Base-by-base conservation (phyloP, 2,888 invertebrate genomes). In the Limnephilus auricula region DNA sequence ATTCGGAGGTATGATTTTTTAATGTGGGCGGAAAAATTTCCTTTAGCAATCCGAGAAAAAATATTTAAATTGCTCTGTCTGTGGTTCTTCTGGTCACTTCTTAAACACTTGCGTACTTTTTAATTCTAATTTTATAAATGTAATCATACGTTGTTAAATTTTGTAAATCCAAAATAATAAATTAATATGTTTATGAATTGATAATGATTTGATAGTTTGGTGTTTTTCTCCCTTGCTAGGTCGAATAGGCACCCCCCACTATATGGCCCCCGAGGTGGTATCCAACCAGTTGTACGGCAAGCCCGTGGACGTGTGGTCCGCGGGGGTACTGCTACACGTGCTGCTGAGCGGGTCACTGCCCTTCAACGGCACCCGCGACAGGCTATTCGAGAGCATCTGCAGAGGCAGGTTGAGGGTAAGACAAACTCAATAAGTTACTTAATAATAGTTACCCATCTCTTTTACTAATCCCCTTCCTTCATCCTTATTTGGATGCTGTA, bases 261-360 rank as follows among this genome's bases (percentile, higher is more conserved):
- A 99, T 95, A 99, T 99, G 99, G 98, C 99, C 1, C 99, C 99
- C 0, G 99, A 99, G 96, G 98, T 99, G 93, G 98, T 99, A 32
- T 97, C 98, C 93, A 97, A 98, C 94, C 97, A 98, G 95, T 97
- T 98, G 94, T 99, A 98, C 95, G 98, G 98, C 79, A 99, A 99
- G 95, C 98, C 99, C 0, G 99, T 99, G 93, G 99, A 99, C 95
- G 98, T 99, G 92, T 99, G 99, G 99, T 98, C 99, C 65, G 98
- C 99, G 45, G 99, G 99, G 15, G 98, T 99, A 90, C 96, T 99
- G 94, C 96, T 99, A 84, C 99, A 99, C 95, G 98, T 99, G 31
- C 96, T 99, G 83, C 96, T 99, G 79, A 98, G 99, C 86, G 99
- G 99, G 9, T 98, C 98, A 91, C 96, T 99, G 94, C 99, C 99